phyloP scores from a whole-genome alignment of 2,797 vertebrate species.

The Arnoldichthys spilopterus region DNA sequence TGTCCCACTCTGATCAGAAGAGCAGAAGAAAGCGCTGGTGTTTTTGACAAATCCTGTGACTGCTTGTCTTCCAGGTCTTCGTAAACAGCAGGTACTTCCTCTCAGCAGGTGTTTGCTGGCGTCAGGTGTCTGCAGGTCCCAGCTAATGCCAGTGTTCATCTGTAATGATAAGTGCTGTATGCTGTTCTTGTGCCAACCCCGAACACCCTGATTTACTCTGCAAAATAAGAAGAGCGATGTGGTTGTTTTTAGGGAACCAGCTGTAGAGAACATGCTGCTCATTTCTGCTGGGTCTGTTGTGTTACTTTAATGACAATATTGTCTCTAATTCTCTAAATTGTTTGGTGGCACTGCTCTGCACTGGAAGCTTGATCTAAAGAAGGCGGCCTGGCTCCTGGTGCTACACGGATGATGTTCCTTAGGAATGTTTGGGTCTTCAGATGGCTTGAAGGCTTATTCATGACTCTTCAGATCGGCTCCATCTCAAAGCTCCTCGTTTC shows the following conservation, averaged over 20 bases:
- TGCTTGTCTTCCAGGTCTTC: neutral
- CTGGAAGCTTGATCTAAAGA: too few species aligned
- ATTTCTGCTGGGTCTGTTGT: neutral
- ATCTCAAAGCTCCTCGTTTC: too few species aligned
- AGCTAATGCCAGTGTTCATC: neutral
- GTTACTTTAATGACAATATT: neutral
- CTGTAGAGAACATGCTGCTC: neutral
- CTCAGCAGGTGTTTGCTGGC: conserved; percentile 7
- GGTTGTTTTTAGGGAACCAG: too few species aligned
- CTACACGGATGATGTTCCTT: too few species aligned
- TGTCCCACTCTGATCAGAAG: too few species aligned
- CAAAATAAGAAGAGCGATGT: neutral
- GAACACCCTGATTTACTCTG: neutral
- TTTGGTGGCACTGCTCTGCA: too few species aligned
- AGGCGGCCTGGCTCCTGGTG: too few species aligned
- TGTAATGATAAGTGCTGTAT: neutral
- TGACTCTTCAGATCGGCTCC: too few species aligned
- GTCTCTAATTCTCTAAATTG: neutral
- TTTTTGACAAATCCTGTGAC: neutral
- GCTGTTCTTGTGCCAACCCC: neutral
- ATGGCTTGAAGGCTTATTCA: too few species aligned
- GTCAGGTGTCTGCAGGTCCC: neutral
- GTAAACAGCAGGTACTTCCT: neutral
- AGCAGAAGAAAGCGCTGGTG: too few species aligned
- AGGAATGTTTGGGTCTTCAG: too few species aligned